Evolutionary conservation across 2,113 vertebrate species (phyloP).

Genomic region (Daubentonia madagascariensis): DNA sequence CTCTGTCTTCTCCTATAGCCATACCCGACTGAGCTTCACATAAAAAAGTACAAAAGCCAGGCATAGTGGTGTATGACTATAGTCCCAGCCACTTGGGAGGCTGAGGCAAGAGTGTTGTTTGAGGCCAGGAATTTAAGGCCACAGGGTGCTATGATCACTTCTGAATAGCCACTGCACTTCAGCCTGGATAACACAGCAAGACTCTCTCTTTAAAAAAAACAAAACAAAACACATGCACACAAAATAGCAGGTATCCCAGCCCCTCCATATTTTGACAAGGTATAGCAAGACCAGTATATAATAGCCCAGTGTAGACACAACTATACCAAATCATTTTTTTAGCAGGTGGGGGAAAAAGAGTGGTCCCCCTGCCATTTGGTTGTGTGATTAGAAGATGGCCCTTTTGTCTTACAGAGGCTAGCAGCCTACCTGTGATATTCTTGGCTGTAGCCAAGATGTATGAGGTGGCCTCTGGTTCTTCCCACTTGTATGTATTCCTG

Average conservation of each 20-base stretch:
- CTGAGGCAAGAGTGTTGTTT: too few relatives aligned
- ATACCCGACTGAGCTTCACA: neutral
- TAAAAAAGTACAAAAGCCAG: neutral
- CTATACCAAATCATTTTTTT: neutral
- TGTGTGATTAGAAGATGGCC: neutral
- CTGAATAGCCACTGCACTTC: too few relatives aligned
- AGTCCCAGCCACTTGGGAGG: too few relatives aligned
- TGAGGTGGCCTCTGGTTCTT: neutral
- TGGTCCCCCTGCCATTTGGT: neutral
- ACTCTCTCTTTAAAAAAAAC: neutral
- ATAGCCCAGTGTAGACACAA: neutral
- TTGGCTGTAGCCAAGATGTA: neutral
- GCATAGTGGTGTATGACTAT: too few relatives aligned
- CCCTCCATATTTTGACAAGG: neutral
- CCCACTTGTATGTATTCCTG: neutral
- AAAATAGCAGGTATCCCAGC: neutral
- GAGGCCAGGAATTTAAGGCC: too few relatives aligned
- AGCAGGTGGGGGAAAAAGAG: neutral
- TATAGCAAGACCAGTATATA: neutral
- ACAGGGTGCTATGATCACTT: too few relatives aligned
- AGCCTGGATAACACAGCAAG: too few relatives aligned
- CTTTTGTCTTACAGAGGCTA: neutral
- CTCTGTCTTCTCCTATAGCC: neutral
- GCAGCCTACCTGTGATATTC: neutral
- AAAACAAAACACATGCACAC: too few relatives aligned